Evolutionary conservation across 2,888 invertebrate genomes (phyloP).

Genomic region (Lasioglossum calceatum): DNA sequence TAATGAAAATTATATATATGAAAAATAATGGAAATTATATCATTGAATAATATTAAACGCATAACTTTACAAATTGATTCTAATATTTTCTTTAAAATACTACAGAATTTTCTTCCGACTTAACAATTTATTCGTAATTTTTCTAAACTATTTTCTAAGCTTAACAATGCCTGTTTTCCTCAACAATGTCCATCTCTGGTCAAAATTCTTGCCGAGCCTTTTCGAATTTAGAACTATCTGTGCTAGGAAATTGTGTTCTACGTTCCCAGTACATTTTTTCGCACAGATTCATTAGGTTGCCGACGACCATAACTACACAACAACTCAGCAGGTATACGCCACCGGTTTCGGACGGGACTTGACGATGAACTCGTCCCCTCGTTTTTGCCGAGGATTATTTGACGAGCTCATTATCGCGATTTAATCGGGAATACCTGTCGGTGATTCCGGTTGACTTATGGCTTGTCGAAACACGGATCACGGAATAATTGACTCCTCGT

Average conservation of each 20-base stretch:
- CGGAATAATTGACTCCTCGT: conserved; percentile 30
- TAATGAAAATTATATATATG: too few relatives aligned
- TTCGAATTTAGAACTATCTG: background rate
- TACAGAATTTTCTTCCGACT: too few relatives aligned
- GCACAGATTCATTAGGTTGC: background rate
- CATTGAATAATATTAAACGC: too few relatives aligned
- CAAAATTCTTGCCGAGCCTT: background rate
- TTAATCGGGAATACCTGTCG: conserved; percentile 1
- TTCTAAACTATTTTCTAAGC: background rate
- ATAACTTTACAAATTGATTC: too few relatives aligned
- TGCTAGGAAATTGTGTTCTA: background rate
- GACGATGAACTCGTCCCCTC: conserved; percentile 14
- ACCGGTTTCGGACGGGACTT: background rate
- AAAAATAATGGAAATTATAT: too few relatives aligned
- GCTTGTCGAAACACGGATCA: background rate
- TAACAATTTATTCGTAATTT: background rate
- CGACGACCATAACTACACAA: background rate
- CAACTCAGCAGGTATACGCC: conserved; percentile 1
- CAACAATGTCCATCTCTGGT: background rate
- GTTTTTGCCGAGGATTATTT: conserved; percentile 9
- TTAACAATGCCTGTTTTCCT: background rate
- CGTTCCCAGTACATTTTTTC: background rate
- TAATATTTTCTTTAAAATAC: too few relatives aligned
- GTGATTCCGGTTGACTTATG: background rate
- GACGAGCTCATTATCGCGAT: conserved; percentile 16